phyloP scores from a whole-genome alignment of 2,113 vertebrate species.

The Sinocyclocheilus anophthalmus region DNA sequence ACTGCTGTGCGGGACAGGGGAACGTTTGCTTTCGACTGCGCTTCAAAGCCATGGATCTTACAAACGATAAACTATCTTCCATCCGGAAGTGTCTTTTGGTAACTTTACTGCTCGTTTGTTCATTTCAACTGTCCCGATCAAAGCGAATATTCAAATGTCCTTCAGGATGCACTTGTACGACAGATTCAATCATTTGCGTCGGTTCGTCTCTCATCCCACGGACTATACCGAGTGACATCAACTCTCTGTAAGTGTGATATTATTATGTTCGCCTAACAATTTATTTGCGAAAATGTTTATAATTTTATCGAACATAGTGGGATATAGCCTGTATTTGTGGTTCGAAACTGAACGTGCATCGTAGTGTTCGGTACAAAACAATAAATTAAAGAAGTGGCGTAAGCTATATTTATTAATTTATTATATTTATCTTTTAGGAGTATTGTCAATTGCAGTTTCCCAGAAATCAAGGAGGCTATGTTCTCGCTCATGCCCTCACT shows the following conservation, averaged over 20 bases:
- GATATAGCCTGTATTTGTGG: neutral
- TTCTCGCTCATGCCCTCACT: slow-evolving; percentile 93
- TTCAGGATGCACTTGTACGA: slow-evolving; percentile 89
- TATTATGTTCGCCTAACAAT: neutral
- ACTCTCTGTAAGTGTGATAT: slow-evolving; percentile 84
- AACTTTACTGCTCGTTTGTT: slow-evolving; percentile 59
- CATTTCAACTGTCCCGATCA: slow-evolving; percentile 59
- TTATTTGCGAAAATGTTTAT: neutral
- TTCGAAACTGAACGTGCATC: neutral
- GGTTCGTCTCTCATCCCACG: slow-evolving; percentile 83
- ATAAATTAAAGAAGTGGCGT: no score
- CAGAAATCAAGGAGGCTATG: slow-evolving; percentile 92
- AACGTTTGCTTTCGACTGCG: neutral
- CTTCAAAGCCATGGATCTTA: slow-evolving; percentile 41
- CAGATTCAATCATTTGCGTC: slow-evolving; percentile 92
- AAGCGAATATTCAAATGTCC: slow-evolving; percentile 84
- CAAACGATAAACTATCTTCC: slow-evolving; percentile 69
- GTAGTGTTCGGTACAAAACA: neutral
- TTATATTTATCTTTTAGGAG: slow-evolving; percentile 77
- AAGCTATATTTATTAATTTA: neutral
- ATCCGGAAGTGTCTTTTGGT: slow-evolving; percentile 45
- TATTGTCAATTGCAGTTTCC: slow-evolving; percentile 92
- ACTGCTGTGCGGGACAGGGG: slow-evolving; percentile 56
- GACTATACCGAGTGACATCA: slow-evolving; percentile 85
- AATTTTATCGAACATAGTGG: neutral